A percentile compares a stretch with the other conserved stretches of the same genome.
Evolutionary conservation across 2,797 vertebrate genomes (phyloP).

Genomic region (Chaetophractus vellerosus): DNA sequence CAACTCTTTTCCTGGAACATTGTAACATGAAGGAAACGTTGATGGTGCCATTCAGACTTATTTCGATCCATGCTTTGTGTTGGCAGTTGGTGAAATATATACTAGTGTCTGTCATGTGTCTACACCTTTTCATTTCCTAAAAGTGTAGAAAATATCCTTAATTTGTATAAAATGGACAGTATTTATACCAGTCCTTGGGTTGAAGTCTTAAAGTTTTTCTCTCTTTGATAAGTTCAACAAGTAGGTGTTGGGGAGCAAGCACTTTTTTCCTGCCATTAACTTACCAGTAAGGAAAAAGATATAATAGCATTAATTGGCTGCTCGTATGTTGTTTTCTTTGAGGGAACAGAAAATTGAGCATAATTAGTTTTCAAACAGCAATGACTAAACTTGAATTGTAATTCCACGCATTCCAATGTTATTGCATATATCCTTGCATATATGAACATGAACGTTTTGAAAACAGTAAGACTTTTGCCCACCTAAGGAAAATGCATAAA

Average conservation of each 20-base stretch:
- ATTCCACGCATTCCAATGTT: neutral
- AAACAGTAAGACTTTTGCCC: neutral
- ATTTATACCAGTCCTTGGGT: neutral
- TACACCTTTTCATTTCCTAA: neutral
- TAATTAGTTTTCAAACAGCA: neutral
- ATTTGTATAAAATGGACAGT: slow-evolving; percentile 25
- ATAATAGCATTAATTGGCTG: neutral
- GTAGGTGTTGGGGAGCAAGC: neutral
- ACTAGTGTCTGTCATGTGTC: neutral
- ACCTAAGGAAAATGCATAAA: neutral
- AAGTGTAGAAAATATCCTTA: neutral
- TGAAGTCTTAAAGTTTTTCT: neutral
- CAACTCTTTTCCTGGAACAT: neutral
- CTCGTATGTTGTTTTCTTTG: neutral
- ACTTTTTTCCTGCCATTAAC: neutral
- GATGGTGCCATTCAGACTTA: neutral
- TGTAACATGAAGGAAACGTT: slow-evolving; percentile 1
- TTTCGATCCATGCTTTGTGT: neutral
- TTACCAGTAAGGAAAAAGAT: neutral
- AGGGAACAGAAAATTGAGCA: neutral
- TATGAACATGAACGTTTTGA: neutral
- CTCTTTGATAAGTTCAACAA: neutral
- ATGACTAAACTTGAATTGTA: neutral
- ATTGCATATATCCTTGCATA: neutral
- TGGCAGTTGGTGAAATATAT: slow-evolving; percentile 31